Base-by-base conservation (phyloP, 2,797 vertebrate species). In the Merluccius polli region DNA sequence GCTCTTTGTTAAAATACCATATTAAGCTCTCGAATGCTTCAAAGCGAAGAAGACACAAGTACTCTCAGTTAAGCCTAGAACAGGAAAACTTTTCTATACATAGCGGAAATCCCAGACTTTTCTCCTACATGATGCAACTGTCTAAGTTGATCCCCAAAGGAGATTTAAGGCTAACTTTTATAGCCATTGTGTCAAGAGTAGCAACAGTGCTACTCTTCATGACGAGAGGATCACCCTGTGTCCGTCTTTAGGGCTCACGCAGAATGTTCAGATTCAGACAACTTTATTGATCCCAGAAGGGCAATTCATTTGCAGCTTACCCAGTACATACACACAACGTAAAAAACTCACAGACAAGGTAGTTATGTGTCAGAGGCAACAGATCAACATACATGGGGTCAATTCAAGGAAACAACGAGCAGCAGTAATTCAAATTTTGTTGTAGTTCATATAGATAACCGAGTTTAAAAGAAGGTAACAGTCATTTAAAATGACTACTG, bases 151-250 rank as follows among this genome's bases (percentile, higher is more conserved):
- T 80, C 79, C 71, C 72, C 72, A 84, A 87, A 83, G 80, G 74
- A 86, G 81, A 78, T 86, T 86, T 83, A 77, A 79, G 75, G 72
- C 77, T 79, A 75, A 83, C 79, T 80, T 87, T 86, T 74, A 24
- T 27, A 68, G 73, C 69, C 76, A 82, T 83, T 85, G 76, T 81
- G 77, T 73, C 36, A 76, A 63, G 38, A 38, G 68, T 76, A 79
- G 83, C 30, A 24, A 73, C 81, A 67, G 70, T 77, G 31, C 77
- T 81, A 48, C 79, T 88, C 85, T 87, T 77, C 82, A 83, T 85
- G 77, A 84, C 84, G 87, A 80, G 87, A 85, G 86, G 87, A 83
- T 87, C 85, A 89, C 3, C 15, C 79, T 12, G 74, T 83, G 83
- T 88, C 30, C 63, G 83, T 87, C 84, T 83, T 78, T 81, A 71